Evolutionary conservation across 2,888 invertebrate genomes (phyloP).

Genomic region (Anagyrus pseudococci): DNA sequence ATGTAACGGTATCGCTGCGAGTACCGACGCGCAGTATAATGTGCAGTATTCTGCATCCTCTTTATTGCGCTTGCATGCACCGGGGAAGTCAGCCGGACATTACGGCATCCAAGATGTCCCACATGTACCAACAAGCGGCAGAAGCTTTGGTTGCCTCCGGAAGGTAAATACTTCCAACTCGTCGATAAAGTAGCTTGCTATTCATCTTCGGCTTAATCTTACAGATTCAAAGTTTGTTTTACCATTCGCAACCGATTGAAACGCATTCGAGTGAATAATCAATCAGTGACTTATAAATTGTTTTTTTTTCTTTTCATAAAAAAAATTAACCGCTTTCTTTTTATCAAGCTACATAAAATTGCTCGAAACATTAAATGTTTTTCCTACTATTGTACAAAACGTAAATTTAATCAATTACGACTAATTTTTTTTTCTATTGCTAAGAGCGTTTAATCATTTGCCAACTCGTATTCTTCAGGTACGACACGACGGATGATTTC

Average conservation of each 20-base stretch:
- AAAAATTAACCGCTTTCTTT: too few species aligned
- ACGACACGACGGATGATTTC: constrained; percentile 72
- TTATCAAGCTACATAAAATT: too few species aligned
- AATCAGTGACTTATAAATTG: too few species aligned
- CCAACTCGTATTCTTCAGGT: constrained; percentile 62
- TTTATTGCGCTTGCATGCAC: constrained; percentile 79
- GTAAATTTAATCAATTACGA: background rate
- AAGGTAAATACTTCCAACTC: constrained; percentile 54
- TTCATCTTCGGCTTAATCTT: too few species aligned
- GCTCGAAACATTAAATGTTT: too few species aligned
- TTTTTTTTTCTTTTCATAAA: too few species aligned
- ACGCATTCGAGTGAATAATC: too few species aligned
- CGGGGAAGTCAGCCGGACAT: constrained; percentile 67
- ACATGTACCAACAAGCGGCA: constrained; percentile 73
- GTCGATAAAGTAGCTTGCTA: constrained; percentile 6
- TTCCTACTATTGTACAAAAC: too few species aligned
- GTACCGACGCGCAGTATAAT: constrained; percentile 67
- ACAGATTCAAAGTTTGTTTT: too few species aligned
- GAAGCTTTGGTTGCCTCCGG: constrained; percentile 65
- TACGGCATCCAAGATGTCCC: constrained; percentile 68
- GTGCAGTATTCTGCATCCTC: constrained; percentile 75
- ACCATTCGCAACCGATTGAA: too few species aligned
- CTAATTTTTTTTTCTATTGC: constrained; percentile 2
- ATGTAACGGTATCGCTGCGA: constrained; percentile 75
- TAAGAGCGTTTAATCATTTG: too few species aligned